Evolutionary conservation across 37 sponge, comb jelly and placozoan genomes (phyloP).

Genomic region (Lycopodina hypogea): DNA sequence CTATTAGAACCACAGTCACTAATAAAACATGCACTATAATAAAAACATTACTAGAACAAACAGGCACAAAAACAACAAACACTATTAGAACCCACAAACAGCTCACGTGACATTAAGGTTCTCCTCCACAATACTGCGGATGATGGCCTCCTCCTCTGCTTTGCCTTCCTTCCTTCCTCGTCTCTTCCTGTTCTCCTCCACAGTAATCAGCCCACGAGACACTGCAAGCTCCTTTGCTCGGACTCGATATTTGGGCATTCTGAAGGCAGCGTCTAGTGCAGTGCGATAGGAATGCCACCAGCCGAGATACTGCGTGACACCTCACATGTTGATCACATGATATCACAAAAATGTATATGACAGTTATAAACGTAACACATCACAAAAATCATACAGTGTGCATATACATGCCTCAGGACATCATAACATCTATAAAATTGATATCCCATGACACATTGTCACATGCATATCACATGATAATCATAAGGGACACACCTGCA

Average conservation of each 20-base stretch:
- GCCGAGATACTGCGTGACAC: slow-evolving; percentile 41
- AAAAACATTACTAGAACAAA: too few relatives aligned
- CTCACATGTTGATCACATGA: too few relatives aligned
- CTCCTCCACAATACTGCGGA: slow-evolving; percentile 54
- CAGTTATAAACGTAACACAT: background rate
- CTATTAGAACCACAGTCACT: too few relatives aligned
- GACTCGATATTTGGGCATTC: slow-evolving; percentile 34
- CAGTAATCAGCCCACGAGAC: slow-evolving; percentile 27
- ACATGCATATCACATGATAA: background rate
- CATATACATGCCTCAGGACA: background rate
- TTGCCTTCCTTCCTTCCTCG: slow-evolving; percentile 32
- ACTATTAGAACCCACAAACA: background rate
- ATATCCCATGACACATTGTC: too few relatives aligned
- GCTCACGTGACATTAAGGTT: slow-evolving; percentile 48
- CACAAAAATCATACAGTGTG: too few relatives aligned
- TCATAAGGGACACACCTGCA: slow-evolving; percentile 41
- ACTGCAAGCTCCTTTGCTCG: slow-evolving; percentile 40
- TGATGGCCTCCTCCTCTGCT: slow-evolving; percentile 46
- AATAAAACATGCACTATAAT: too few relatives aligned
- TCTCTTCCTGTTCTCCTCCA: slow-evolving; percentile 10
- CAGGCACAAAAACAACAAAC: too few relatives aligned
- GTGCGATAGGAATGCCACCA: slow-evolving; percentile 56
- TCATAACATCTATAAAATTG: background rate
- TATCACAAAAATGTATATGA: too few relatives aligned
- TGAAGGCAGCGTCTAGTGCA: slow-evolving; percentile 48